phyloP scores from a whole-genome alignment of 2,888 invertebrate species.

The Catotricha subobsoleta region DNA sequence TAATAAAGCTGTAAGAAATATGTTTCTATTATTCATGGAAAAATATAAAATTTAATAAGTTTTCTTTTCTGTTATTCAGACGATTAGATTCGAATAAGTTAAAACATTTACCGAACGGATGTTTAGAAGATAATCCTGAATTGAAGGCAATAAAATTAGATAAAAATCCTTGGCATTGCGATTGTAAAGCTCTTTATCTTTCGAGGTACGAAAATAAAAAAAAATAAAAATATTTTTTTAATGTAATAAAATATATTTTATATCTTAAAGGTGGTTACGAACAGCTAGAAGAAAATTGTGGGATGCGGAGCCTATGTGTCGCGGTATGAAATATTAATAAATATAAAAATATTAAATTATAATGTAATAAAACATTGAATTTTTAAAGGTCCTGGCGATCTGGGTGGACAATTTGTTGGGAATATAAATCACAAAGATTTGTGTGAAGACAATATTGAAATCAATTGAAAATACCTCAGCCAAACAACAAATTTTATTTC shows the following conservation, averaged over 20 bases:
- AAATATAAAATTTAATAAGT: constrained; percentile 15
- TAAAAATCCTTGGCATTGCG: constrained; percentile 46
- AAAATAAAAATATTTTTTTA: too few relatives aligned
- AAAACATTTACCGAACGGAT: constrained; percentile 39
- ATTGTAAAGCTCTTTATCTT: constrained; percentile 44
- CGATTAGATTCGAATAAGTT: constrained; percentile 44
- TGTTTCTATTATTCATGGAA: background rate
- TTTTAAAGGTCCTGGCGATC: constrained; percentile 33
- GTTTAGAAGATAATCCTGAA: constrained; percentile 36
- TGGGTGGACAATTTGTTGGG: constrained; percentile 33
- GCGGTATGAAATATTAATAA: too few relatives aligned
- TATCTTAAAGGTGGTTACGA: constrained; percentile 32
- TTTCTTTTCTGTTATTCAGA: constrained; percentile 16
- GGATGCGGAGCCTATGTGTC: constrained; percentile 34
- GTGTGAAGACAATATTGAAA: constrained; percentile 34
- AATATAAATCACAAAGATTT: constrained; percentile 41
- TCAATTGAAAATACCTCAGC: too few relatives aligned
- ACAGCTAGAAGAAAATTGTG: constrained; percentile 31
- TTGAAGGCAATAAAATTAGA: constrained; percentile 41
- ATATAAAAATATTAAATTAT: too few relatives aligned
- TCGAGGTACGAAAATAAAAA: constrained; percentile 30
- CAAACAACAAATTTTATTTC: too few relatives aligned
- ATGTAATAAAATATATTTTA: too few relatives aligned
- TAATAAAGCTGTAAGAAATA: constrained; percentile 31
- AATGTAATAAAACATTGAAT: too few relatives aligned